These are phyloP conservation scores for Alexandromys fortis DNA, from an alignment of 2,113 vertebrate genomes.

Conservation along the genomic window DNA sequence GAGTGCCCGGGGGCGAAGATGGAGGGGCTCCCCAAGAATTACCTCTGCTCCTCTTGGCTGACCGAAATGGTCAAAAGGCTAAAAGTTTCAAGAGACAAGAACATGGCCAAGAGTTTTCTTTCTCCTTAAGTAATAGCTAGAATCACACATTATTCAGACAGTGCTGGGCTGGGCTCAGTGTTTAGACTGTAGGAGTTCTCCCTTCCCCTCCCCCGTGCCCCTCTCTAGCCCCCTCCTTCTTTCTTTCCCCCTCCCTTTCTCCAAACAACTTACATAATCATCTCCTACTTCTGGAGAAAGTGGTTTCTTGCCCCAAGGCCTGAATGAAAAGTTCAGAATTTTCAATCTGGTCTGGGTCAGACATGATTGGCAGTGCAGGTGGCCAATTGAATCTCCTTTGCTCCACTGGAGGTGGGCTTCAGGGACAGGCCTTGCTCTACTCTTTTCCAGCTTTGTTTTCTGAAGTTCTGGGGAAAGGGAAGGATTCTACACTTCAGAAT, in stretches of 20 bases:
- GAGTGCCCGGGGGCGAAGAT: neutral
- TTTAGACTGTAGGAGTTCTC: neutral
- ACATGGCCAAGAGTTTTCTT: neutral
- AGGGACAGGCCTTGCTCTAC: neutral
- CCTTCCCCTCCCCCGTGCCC: accelerated
- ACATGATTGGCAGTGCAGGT: neutral
- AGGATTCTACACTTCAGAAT: neutral
- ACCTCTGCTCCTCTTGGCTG: neutral
- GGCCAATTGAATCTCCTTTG: neutral
- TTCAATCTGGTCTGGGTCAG: neutral
- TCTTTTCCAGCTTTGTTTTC: neutral
- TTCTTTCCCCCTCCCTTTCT: neutral
- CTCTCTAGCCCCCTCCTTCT: accelerated
- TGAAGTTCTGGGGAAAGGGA: neutral
- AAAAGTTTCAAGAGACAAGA: neutral
- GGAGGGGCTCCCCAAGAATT: neutral
- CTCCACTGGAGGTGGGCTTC: neutral
- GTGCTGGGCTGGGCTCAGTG: neutral
- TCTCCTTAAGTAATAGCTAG: neutral
- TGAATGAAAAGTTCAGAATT: neutral
- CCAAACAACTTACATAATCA: neutral
- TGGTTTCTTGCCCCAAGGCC: neutral
- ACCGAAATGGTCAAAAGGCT: neutral
- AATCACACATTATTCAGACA: neutral
- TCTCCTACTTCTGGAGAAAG: neutral